These are phyloP conservation scores for Dolomedes plantarius DNA, from an alignment of 2,888 invertebrate species.

Conservation along the genomic window DNA sequence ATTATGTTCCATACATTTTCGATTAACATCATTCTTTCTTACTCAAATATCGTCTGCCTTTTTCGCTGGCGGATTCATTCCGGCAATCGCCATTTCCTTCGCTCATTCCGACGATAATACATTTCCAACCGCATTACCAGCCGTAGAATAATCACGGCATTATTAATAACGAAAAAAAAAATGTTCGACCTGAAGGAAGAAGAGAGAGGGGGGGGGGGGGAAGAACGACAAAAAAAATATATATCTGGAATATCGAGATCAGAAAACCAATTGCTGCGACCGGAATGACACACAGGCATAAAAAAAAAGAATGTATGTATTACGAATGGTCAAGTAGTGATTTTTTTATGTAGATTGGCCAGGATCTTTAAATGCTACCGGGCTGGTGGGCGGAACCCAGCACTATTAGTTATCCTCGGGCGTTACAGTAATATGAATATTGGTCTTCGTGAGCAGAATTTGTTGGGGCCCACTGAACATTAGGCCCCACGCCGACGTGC, in stretches of 20 bases:
- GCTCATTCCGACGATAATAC: not conserved
- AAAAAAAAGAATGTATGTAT: constrained; percentile 49
- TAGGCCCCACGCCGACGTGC: constrained; percentile 59
- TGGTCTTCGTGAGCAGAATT: constrained; percentile 65
- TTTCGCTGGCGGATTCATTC: not conserved
- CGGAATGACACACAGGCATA: constrained; percentile 38
- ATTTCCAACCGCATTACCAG: not conserved
- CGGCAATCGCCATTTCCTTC: constrained; percentile 8
- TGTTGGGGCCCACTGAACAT: constrained; percentile 62
- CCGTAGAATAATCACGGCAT: constrained; percentile 49
- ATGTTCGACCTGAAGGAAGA: not conserved
- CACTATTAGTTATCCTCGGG: constrained; percentile 62
- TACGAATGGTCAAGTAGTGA: constrained; percentile 68
- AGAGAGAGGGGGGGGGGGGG: no score
- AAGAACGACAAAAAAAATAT: constrained; percentile 13
- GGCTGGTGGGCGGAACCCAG: constrained; percentile 44
- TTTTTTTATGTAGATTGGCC: constrained; percentile 69
- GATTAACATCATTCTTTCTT: constrained; percentile 5
- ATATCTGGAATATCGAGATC: constrained; percentile 38
- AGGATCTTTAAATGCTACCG: constrained; percentile 64
- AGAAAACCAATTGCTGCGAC: constrained; percentile 62
- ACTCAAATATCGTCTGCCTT: constrained; percentile 5
- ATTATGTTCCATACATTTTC: constrained; percentile 1
- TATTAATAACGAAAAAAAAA: constrained; percentile 53
- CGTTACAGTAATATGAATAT: constrained; percentile 69